Percentiles rank a stretch among this genome's conserved stretches.
These are phyloP conservation scores for Heliornis fulica DNA, from an alignment of 2,113 vertebrate species.

Conservation along the genomic window DNA sequence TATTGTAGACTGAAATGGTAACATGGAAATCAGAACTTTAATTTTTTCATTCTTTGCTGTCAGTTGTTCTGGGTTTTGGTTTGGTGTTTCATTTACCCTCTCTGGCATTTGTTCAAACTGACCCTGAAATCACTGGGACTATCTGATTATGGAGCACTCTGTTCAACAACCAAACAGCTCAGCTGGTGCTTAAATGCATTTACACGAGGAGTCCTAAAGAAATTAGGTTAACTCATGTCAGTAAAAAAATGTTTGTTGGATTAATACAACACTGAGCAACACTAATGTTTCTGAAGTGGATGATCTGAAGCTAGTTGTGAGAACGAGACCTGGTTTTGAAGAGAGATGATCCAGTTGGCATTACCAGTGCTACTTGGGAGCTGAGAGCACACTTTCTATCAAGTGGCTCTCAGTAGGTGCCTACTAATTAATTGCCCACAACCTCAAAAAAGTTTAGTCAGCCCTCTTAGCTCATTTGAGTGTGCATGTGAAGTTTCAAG, in stretches of 20 bases:
- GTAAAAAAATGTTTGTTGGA: not conserved
- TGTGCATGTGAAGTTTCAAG: not conserved
- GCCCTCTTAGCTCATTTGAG: not conserved
- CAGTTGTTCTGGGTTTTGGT: too few relatives aligned
- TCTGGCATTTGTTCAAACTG: not conserved
- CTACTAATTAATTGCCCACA: not conserved
- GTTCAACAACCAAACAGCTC: not conserved
- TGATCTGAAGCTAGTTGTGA: not conserved
- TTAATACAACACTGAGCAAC: not conserved
- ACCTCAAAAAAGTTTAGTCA: not conserved
- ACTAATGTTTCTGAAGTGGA: not conserved
- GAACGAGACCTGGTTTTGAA: not conserved
- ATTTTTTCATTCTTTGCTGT: not conserved
- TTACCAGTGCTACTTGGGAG: not conserved
- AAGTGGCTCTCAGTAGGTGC: not conserved
- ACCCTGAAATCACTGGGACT: not conserved
- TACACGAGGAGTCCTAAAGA: not conserved
- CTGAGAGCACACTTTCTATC: not conserved
- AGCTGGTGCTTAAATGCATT: not conserved
- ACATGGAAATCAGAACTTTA: too few relatives aligned
- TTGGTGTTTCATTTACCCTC: accelerated
- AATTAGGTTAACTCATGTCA: not conserved
- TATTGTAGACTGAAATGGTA: not conserved
- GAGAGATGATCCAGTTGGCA: not conserved
- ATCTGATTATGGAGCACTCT: not conserved